Evolutionary conservation across 2,888 invertebrate species (phyloP).

Genomic region (Abrostola triplasia): DNA sequence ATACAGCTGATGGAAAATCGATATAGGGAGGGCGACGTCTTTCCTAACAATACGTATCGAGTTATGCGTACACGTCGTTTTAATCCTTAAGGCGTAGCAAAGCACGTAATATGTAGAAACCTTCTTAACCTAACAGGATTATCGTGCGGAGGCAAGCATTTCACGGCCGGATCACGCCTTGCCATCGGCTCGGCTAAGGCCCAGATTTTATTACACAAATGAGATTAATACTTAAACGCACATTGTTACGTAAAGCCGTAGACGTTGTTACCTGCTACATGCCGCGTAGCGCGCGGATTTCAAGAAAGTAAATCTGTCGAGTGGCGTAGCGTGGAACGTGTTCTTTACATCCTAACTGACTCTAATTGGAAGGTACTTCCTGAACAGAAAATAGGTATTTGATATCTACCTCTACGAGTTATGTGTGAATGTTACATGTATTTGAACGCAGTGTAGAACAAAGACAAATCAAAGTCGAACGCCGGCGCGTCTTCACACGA

Average conservation of each 20-base stretch:
- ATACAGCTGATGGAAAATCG: conserved; percentile 54
- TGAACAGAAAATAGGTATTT: conserved; percentile 3
- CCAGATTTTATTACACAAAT: conserved; percentile 88
- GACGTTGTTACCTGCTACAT: conserved; percentile 50
- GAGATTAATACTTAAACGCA: conserved; percentile 84
- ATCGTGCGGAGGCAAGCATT: conserved; percentile 89
- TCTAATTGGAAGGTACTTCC: not conserved
- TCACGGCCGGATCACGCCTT: conserved; percentile 88
- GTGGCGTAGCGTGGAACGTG: conserved; percentile 25
- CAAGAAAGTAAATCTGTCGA: conserved; percentile 21
- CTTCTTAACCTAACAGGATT: conserved; percentile 93
- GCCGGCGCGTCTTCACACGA: conserved; percentile 31
- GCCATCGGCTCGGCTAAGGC: conserved; percentile 81
- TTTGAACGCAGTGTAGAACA: conserved; percentile 37
- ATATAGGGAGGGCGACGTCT: conserved; percentile 51
- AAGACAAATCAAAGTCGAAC: conserved; percentile 45
- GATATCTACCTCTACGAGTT: not conserved
- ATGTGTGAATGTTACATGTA: conserved; percentile 14
- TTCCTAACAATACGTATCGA: conserved; percentile 70
- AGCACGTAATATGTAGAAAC: conserved; percentile 92
- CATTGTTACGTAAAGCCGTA: conserved; percentile 60
- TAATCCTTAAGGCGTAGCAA: conserved; percentile 91
- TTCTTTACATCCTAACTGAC: conserved; percentile 11
- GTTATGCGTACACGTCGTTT: conserved; percentile 84
- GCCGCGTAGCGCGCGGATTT: conserved; percentile 27